These are phyloP conservation scores for Caenorhabditis brenneri DNA, from an alignment of 1,140 invertebrate genomes.

Conservation along the genomic window DNA sequence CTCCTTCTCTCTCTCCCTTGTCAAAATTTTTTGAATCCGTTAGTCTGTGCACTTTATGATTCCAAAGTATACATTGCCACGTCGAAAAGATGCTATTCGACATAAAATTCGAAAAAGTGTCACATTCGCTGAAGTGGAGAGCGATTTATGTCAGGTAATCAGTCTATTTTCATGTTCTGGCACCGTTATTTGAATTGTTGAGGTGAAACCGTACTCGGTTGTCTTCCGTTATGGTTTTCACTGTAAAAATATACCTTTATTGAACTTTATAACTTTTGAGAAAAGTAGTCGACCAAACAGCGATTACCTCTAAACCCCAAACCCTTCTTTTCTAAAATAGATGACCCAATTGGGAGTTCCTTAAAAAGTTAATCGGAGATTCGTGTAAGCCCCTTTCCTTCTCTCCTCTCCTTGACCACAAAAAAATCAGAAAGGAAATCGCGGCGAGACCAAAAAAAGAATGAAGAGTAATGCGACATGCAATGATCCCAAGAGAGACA, in stretches of 20 bases:
- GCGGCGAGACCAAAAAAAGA: conserved; percentile 32
- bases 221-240: no score
- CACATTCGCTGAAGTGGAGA: conserved; percentile 16
- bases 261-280: no score
- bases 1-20: neutral
- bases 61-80: conserved; percentile 39
- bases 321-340: neutral
- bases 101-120: conserved; percentile 24
- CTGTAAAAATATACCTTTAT: no score
- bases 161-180: no score
- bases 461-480: conserved; percentile 37
- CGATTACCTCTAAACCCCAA: neutral
- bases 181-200: no score
- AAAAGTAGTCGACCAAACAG: no score
- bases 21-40: conserved; percentile 21
- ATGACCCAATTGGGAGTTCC: neutral
- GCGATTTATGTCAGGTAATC: conserved; percentile 1
- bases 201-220: no score
- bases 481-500: conserved; percentile 38
- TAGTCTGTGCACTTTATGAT: conserved; percentile 42
- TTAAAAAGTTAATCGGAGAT: conserved; percentile 12
- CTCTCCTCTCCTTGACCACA: neutral
- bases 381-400: neutral
- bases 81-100: conserved; percentile 26
- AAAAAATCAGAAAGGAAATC: neutral